Evolutionary conservation across 2,888 invertebrate species (phyloP).

Genomic region (Bugula neritina): DNA sequence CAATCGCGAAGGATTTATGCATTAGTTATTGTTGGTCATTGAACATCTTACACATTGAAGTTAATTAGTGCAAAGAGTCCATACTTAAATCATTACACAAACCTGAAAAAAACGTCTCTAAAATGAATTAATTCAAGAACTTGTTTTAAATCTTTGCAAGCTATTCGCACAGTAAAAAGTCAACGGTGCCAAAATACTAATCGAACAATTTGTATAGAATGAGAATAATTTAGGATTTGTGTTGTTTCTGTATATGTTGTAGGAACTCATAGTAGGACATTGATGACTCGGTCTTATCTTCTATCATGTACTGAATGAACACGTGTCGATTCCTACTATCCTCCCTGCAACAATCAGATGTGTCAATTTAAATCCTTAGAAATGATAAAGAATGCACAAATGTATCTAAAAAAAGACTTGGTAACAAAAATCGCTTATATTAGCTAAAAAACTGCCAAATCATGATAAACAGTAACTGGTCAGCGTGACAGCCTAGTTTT

Average conservation of each 20-base stretch:
- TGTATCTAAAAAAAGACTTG: too few relatives aligned
- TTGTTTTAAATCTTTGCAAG: neutral
- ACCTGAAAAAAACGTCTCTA: neutral
- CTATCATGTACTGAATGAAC: constrained; percentile 82
- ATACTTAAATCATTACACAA: too few relatives aligned
- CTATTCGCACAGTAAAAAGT: neutral
- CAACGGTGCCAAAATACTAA: neutral
- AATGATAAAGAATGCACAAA: too few relatives aligned
- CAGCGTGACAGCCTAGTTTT: too few relatives aligned
- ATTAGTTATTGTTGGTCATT: too few relatives aligned
- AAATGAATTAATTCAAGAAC: neutral
- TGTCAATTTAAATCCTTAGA: too few relatives aligned
- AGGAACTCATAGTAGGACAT: constrained; percentile 97
- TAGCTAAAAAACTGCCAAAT: too few relatives aligned
- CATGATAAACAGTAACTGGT: too few relatives aligned
- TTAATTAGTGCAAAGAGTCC: too few relatives aligned
- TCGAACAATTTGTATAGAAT: neutral
- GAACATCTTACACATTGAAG: too few relatives aligned
- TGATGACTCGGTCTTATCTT: constrained; percentile 87
- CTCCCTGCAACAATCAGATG: constrained; percentile 75
- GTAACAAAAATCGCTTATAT: too few relatives aligned
- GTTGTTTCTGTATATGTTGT: constrained; percentile 64
- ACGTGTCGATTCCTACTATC: constrained; percentile 75
- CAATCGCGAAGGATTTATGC: too few relatives aligned
- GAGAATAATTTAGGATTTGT: constrained; percentile 34